phyloP scores from a whole-genome alignment of 2,113 vertebrate genomes.

The Apeltes quadracus region DNA sequence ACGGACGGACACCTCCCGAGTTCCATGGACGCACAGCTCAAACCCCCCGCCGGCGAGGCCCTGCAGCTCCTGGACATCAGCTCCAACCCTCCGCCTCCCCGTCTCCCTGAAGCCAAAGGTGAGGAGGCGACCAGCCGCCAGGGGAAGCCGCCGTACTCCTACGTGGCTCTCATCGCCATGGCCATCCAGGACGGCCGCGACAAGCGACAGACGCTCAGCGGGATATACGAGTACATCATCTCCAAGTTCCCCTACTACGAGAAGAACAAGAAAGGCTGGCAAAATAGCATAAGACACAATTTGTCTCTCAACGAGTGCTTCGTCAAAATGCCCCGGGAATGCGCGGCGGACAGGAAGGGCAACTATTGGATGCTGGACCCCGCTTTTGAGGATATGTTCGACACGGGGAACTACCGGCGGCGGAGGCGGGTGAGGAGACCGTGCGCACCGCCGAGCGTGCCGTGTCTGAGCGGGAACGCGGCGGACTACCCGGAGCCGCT shows the following conservation, averaged over 20 bases:
- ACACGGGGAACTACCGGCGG: conserved; percentile 80
- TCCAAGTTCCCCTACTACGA: conserved; percentile 85
- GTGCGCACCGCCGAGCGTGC: conserved; percentile 30
- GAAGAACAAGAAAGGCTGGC: conserved; percentile 81
- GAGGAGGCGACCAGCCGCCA: not conserved
- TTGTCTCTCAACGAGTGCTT: conserved; percentile 87
- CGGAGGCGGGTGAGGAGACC: conserved; percentile 73
- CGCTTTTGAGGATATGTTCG: conserved; percentile 82
- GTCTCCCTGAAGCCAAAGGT: conserved; percentile 10
- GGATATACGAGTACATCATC: conserved; percentile 83
- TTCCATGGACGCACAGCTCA: conserved; percentile 45
- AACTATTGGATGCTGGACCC: conserved; percentile 84
- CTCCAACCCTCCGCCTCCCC: conserved; percentile 43
- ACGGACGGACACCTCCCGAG: not conserved
- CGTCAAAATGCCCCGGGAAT: conserved; percentile 78
- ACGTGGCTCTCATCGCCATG: conserved; percentile 87
- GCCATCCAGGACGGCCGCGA: conserved; percentile 81
- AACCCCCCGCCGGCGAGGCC: not conserved
- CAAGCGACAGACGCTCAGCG: conserved; percentile 80
- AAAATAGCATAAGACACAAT: conserved; percentile 87
- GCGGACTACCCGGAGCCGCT: conserved; percentile 61
- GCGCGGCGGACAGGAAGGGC: conserved; percentile 69
- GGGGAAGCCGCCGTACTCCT: conserved; percentile 84
- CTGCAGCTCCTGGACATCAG: conserved; percentile 49
- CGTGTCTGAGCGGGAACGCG: conserved; percentile 48